Evolutionary conservation across 2,888 invertebrate species (phyloP).

Genomic region (Limnephilus rhombicus): DNA sequence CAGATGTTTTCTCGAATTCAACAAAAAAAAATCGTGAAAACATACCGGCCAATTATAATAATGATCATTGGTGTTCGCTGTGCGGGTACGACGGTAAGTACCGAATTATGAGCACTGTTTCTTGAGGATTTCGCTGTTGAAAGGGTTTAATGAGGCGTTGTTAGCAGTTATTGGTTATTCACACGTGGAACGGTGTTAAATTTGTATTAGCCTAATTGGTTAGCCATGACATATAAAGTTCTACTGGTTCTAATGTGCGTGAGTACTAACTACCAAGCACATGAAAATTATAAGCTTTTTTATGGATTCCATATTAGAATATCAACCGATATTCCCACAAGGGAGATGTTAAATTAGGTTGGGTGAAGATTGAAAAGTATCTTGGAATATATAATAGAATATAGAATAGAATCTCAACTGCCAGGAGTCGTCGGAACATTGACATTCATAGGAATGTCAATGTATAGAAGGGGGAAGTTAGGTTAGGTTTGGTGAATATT

Average conservation of each 20-base stretch:
- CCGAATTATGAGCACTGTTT: neutral
- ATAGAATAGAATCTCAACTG: no score
- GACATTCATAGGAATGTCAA: no score
- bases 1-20: neutral
- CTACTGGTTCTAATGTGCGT: neutral
- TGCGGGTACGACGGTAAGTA: neutral
- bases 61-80: neutral
- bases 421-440: no score
- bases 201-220: neutral
- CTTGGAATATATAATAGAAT: no score
- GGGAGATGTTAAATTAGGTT: no score
- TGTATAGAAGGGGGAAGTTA: no score
- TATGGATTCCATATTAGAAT: neutral
- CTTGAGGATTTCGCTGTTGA: neutral
- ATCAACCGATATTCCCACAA: no score
- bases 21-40: constrained; percentile 15
- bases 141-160: neutral
- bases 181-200: neutral
- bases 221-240: neutral
- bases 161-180: neutral
- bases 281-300: neutral
- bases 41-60: neutral
- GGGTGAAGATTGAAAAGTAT: no score
- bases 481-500: no score
- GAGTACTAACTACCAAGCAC: neutral